phyloP scores from a whole-genome alignment of 2,888 invertebrate species.

The Bellardia bayeri region DNA sequence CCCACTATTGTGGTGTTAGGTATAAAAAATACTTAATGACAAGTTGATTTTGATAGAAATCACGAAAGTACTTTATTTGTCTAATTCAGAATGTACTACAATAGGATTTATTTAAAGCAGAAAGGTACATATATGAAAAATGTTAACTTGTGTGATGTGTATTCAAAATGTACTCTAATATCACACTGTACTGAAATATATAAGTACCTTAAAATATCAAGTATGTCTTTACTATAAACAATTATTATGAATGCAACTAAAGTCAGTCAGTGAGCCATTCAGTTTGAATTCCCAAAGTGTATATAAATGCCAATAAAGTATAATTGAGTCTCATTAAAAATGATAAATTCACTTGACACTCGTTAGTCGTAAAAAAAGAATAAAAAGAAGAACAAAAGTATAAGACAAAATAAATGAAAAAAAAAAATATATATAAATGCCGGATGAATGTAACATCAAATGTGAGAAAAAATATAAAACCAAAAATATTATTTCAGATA shows the following conservation, averaged over 20 bases:
- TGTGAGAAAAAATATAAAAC: background rate
- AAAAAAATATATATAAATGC: background rate
- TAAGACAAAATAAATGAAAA: background rate
- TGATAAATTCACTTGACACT: slow-evolving; percentile 70
- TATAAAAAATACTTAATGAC: no score
- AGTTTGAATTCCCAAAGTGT: slow-evolving; percentile 53
- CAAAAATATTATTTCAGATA: background rate
- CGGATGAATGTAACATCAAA: background rate
- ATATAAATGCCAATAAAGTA: slow-evolving; percentile 67
- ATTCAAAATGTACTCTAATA: no score
- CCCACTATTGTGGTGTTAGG: no score
- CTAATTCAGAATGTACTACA: no score
- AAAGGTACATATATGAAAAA: no score
- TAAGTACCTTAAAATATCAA: no score
- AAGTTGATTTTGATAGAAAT: no score
- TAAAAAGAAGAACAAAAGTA: background rate
- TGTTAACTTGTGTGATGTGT: no score
- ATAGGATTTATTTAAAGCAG: no score
- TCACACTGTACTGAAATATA: background rate
- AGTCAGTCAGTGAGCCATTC: slow-evolving; percentile 8
- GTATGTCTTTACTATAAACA: background rate
- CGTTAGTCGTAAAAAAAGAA: slow-evolving; percentile 40
- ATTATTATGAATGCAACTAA: slow-evolving; percentile 42
- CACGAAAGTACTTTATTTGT: no score
- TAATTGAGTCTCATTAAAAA: slow-evolving; percentile 74